A percentile compares a stretch with the other conserved stretches of the same genome.
Evolutionary conservation across 2,888 invertebrate species (phyloP).

Genomic region (Neocrepidodera transversa): DNA sequence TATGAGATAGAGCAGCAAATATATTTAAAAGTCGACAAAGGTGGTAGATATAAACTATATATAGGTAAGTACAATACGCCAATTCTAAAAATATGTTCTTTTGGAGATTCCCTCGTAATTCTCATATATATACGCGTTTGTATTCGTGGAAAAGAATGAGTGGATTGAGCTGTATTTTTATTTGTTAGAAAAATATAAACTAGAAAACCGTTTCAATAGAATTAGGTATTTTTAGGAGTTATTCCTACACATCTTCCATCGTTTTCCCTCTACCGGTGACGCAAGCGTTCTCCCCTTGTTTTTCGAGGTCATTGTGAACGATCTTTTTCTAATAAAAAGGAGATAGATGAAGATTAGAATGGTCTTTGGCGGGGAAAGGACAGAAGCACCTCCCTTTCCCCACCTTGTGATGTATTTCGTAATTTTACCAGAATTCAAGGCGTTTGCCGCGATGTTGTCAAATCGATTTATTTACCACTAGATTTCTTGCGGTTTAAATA

Average conservation of each 20-base stretch:
- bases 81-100: not conserved
- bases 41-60: too few species aligned
- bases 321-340: conserved; percentile 17
- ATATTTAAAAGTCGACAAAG: too few species aligned
- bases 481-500: too few species aligned
- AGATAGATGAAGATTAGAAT: not conserved
- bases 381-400: conserved; percentile 6
- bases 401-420: conserved; percentile 18
- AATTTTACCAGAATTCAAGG: conserved; percentile 24
- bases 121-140: not conserved
- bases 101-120: conserved; percentile 4
- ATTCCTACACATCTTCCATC: conserved; percentile 6
- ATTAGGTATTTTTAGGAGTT: conserved; percentile 10
- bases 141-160: conserved; percentile 3
- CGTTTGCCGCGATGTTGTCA: conserved; percentile 1
- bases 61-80: not conserved
- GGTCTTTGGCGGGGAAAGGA: conserved; percentile 8
- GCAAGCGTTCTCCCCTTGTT: conserved; percentile 17
- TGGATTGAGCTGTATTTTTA: not conserved
- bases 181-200: conserved; percentile 1
- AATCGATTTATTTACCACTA: not conserved
- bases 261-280: conserved; percentile 8
- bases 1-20: too few species aligned
- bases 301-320: conserved; percentile 11
- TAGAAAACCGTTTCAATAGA: not conserved